phyloP scores from a whole-genome alignment of 2,797 vertebrate genomes.

The Hippopotamyrus pictus region DNA sequence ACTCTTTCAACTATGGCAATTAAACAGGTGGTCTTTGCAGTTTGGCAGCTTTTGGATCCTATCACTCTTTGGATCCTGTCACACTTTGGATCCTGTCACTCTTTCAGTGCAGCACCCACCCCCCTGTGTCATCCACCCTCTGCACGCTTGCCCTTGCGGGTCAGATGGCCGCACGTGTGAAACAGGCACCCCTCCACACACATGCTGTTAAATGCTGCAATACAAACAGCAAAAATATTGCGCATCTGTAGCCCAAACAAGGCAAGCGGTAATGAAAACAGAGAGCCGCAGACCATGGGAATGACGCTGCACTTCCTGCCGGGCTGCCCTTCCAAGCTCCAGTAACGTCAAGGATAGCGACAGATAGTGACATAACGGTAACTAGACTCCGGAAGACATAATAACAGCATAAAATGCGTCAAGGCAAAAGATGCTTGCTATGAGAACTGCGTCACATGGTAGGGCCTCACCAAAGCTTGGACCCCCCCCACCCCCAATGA shows the following conservation, averaged over 20 bases:
- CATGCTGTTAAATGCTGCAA: conserved; percentile 25
- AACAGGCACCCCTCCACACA: conserved; percentile 28
- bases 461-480: background rate
- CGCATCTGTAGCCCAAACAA: conserved; percentile 55
- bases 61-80: background rate
- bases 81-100: background rate
- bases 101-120: background rate
- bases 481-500: background rate
- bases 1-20: background rate
- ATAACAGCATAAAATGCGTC: conserved; percentile 36
- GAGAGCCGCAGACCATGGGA: conserved; percentile 35
- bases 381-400: conserved; percentile 40
- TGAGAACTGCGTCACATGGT: conserved; percentile 17
- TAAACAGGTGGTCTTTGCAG: background rate
- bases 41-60: background rate
- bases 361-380: background rate
- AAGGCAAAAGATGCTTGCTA: conserved; percentile 21
- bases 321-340: conserved; percentile 17
- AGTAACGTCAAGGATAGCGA: conserved; percentile 27
- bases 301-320: conserved; percentile 22
- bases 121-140: background rate
- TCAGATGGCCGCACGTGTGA: conserved; percentile 18
- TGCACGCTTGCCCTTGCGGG: background rate
- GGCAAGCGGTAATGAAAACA: conserved; percentile 50
- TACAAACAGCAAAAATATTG: conserved; percentile 59